These are phyloP conservation scores for Mystacides longicornis DNA, from an alignment of 2,888 invertebrate genomes.

Conservation along the genomic window DNA sequence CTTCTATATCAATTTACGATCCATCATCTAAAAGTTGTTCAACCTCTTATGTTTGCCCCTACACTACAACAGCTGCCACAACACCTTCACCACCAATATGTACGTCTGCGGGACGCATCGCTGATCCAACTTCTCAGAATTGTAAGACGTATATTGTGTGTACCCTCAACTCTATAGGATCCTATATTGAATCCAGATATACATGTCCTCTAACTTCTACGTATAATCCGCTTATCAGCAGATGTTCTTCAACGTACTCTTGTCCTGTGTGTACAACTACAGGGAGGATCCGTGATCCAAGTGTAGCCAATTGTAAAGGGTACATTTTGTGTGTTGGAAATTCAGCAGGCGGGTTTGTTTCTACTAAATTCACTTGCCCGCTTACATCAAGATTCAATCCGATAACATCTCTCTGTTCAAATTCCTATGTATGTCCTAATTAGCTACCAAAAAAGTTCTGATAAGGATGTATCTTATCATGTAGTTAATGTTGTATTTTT, in stretches of 20 bases:
- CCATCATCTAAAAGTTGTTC: conserved; percentile 3
- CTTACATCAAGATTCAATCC: conserved; percentile 6
- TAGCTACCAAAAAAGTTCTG: too few relatives aligned
- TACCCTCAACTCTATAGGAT: background rate
- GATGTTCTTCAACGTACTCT: background rate
- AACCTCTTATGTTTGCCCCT: too few relatives aligned
- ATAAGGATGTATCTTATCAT: too few relatives aligned
- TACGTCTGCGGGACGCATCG: background rate
- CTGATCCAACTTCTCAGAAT: background rate
- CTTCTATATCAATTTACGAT: conserved; percentile 5
- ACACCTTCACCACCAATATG: too few relatives aligned
- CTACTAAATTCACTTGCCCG: conserved; percentile 9
- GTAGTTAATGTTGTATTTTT: too few relatives aligned
- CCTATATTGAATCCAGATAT: background rate
- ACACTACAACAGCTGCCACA: too few relatives aligned
- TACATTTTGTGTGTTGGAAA: conserved; percentile 12
- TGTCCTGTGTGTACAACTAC: background rate
- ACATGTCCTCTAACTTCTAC: background rate
- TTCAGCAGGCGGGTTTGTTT: background rate
- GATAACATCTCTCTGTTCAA: background rate
- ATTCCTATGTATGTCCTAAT: background rate
- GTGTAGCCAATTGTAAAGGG: conserved; percentile 8
- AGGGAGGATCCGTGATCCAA: conserved; percentile 13
- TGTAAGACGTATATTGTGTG: background rate
- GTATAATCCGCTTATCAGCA: background rate